phyloP scores from a whole-genome alignment of 2,113 vertebrate genomes.

The Misgurnus anguillicaudatus region DNA sequence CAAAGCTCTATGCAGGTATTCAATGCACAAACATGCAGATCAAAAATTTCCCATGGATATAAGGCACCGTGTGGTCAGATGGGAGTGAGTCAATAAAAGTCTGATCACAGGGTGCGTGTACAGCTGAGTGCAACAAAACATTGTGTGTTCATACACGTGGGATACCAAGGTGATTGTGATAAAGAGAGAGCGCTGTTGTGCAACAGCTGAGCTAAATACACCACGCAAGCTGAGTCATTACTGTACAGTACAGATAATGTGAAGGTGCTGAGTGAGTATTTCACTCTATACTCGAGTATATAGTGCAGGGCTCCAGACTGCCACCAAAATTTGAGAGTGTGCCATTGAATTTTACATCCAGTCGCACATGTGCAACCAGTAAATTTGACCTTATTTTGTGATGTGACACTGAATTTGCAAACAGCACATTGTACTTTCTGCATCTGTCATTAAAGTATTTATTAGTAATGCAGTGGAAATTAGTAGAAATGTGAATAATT shows the following conservation, averaged over 20 bases:
- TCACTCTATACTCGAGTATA: background rate
- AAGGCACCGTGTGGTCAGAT: background rate
- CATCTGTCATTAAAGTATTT: too few relatives aligned
- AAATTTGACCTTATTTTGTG: too few relatives aligned
- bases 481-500: too few relatives aligned
- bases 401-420: too few relatives aligned
- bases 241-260: background rate
- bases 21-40: background rate
- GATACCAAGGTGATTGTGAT: background rate
- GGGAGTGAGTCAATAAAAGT: background rate
- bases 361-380: too few relatives aligned
- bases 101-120: background rate
- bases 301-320: too few relatives aligned
- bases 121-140: background rate
- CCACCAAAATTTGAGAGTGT: too few relatives aligned
- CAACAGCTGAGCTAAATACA: constrained; percentile 31
- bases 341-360: too few relatives aligned
- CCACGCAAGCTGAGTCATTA: constrained; percentile 6
- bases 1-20: background rate
- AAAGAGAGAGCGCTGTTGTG: constrained; percentile 2
- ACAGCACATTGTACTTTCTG: too few relatives aligned
- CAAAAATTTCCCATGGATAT: background rate
- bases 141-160: background rate
- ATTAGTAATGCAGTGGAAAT: too few relatives aligned
- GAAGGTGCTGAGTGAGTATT: background rate